These are phyloP conservation scores for Coremacera marginata DNA, from an alignment of 2,888 invertebrate species.

Conservation along the genomic window DNA sequence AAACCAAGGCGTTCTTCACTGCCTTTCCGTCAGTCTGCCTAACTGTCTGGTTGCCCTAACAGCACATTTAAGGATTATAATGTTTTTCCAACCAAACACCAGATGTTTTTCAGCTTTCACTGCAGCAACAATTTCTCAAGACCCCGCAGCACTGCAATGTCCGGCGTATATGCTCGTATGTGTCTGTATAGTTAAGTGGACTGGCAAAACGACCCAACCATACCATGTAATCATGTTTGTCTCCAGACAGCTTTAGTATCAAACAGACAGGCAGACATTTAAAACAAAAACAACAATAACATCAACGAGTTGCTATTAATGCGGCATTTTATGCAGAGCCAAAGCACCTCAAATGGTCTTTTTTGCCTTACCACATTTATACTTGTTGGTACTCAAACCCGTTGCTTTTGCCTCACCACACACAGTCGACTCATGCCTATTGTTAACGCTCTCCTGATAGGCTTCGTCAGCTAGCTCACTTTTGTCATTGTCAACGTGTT, in stretches of 20 bases:
- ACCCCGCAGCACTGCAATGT: background rate
- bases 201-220: background rate
- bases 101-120: conserved; percentile 49
- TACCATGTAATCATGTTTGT: no score
- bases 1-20: background rate
- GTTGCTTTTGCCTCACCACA: background rate
- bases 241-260: background rate
- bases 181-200: conserved; percentile 19
- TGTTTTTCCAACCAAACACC: conserved; percentile 34
- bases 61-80: conserved; percentile 29
- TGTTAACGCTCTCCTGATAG: conserved; percentile 17
- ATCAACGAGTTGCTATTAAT: conserved; percentile 25
- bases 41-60: background rate
- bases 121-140: conserved; percentile 48
- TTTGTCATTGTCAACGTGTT: conserved; percentile 15
- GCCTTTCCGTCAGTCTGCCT: background rate
- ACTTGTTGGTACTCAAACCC: background rate
- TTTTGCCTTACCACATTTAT: background rate
- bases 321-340: conserved; percentile 42
- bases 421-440: background rate
- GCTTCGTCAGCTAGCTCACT: conserved; percentile 7
- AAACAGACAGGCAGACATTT: background rate
- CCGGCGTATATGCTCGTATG: background rate
- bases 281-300: conserved; percentile 3
- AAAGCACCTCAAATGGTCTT: conserved; percentile 23